Base-by-base conservation (phyloP, 2,888 invertebrate genomes). In the Phaedon cochleariae region DNA sequence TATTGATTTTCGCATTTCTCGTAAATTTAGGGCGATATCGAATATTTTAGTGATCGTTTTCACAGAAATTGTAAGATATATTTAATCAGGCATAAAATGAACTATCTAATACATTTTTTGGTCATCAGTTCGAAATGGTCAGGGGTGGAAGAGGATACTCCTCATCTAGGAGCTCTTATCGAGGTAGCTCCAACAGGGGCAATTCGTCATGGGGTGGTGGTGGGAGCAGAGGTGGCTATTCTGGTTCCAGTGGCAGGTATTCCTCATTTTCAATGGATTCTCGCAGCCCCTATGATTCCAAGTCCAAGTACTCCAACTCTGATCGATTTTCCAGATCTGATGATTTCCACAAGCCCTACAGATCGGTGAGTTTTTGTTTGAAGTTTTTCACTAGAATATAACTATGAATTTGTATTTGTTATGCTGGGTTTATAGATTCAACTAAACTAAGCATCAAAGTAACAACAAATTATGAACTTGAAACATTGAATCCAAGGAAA, bases 251-350 rank as follows among this genome's bases (percentile, higher is more conserved):
- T 41, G 41, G 41, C 1, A 70, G 57, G 17, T 62, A 65, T 26
- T 60, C 59, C 10, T 66, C 64, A 5, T 46, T 41, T 12, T 57
- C 59, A 10, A 17, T 60, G n/a, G 66, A 66, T 12, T 65, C 69
- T 1, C 74, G 75, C 21, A 75, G 71, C 54, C 73, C 78, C 1
- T 79, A 79, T 62, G 82, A 82, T 58, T 76, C 78, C 2, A 75
- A 81, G 53, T 75, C 78, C 4, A 80, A 79, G 64, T 81, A 81
- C 73, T 67, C 76, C 5, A 71, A 76, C 21, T 74, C 73, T n/a
- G 81, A 81, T n/a, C 72, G 79, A 49, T 80, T 77, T 67, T 75
- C 79, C 55, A 76, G 79, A 53, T 74, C 75, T 48, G 83, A 83
- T 53, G 81, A 83, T 59, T 80, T 79, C 61, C 70, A 78, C 10